Base-by-base conservation (phyloP, 2,113 vertebrate species). In the Brachyhypopomus gauderio region DNA sequence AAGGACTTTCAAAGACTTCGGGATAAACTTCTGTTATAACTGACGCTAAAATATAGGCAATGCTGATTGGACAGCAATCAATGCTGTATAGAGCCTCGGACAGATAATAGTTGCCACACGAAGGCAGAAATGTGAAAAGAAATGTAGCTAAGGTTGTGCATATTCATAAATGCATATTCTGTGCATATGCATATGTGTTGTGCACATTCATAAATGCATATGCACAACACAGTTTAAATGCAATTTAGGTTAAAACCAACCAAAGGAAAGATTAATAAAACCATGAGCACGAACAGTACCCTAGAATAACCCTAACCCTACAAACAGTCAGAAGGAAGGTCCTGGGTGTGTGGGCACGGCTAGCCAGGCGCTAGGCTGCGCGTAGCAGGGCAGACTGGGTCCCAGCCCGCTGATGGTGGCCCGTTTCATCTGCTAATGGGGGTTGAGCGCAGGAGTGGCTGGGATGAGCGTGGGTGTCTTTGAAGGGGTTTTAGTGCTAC, bases 341-440 rank as follows among this genome's bases (percentile, higher is more conserved):
- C 23, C 5, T 16, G 9, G 22, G 8, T 7, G 23, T 12, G 14
- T 64, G 16, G 16, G 30, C 36, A 5, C 19, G n/a, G 1, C 3
- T 2, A 8, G 9, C 60, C 72, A 72, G 55, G 75, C 41, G 34
- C 60, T 66, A 80, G 73, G 36, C 77, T 72, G 72, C 84, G 76
- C 55, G 52, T 45, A 30, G 67, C 45, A 59, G 62, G 70, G 88
- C 91, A 92, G 86, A 85, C 88, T 84, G 89, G 0, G 52, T 87
- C 20, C 66, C 25, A 74, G 20, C 38, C 20, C 36, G 69, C 45
- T 36, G 20, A 55, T 48, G 66, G 52, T 36, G 62, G 74, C 2
- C 72, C 58, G 89, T 95, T 92, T 96, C 95, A 97, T 97, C 94
- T 96, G 92, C 92, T 92, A 90, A 92, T 94, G 89, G 91, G 92